Percentiles rank a stretch among this genome's conserved stretches.
These are phyloP conservation scores for Syngnathus scovelli DNA, from an alignment of 2,113 vertebrate species.

Conservation along the genomic window DNA sequence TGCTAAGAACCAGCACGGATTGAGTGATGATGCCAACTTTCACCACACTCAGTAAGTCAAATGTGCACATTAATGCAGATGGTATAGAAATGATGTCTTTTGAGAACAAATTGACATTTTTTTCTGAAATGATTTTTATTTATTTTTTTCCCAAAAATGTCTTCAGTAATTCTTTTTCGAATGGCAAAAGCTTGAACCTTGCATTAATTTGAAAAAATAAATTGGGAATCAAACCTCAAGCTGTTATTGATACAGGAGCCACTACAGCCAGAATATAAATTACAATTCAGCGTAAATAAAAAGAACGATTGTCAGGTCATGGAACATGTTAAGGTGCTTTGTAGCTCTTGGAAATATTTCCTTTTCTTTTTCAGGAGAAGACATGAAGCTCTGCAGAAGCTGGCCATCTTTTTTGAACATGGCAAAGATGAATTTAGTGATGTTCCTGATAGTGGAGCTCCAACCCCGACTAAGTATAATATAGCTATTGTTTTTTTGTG, in stretches of 20 bases:
- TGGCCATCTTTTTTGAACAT: conserved; percentile 72
- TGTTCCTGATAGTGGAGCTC: conserved; percentile 18
- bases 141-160: too few relatives aligned
- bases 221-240: too few relatives aligned
- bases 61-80: conserved; percentile 14
- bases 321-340: too few relatives aligned
- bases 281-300: not conserved
- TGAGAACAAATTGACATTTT: not conserved
- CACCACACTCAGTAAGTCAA: conserved; percentile 68
- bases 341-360: not conserved
- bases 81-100: not conserved
- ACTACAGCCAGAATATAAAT: too few relatives aligned
- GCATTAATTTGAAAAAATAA: too few relatives aligned
- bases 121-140: not conserved
- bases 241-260: not conserved
- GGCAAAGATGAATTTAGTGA: conserved; percentile 44
- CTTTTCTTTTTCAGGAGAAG: conserved; percentile 57
- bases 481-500: not conserved
- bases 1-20: conserved; percentile 33
- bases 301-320: too few relatives aligned
- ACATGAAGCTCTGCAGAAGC: conserved; percentile 70
- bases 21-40: conserved; percentile 44
- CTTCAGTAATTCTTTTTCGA: too few relatives aligned
- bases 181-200: too few relatives aligned
- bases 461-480: conserved; percentile 48